These are phyloP conservation scores for Diglossa cyanea DNA, from an alignment of 2,797 vertebrate species.

Conservation along the genomic window DNA sequence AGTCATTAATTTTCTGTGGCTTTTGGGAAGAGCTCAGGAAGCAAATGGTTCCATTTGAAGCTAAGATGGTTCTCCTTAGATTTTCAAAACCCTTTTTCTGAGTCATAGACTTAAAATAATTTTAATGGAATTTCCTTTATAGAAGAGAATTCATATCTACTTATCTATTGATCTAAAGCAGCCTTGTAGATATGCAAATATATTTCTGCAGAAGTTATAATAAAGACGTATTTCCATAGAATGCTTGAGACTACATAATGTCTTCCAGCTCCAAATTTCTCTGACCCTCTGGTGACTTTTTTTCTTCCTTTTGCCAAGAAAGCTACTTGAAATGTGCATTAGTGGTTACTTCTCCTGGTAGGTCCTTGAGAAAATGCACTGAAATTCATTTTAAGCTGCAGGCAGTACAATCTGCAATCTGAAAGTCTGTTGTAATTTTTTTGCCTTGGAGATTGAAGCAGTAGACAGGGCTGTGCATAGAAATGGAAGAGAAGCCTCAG, in stretches of 20 bases:
- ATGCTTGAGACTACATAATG: background rate
- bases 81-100: background rate
- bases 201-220: background rate
- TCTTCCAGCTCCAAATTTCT: background rate
- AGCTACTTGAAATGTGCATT: background rate
- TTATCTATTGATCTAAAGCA: background rate
- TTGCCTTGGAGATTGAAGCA: background rate
- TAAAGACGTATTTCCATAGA: background rate
- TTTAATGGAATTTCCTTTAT: background rate
- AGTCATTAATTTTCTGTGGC: background rate
- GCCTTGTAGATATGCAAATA: conserved; percentile 11
- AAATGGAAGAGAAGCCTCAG: background rate
- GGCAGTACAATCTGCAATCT: background rate
- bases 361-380: background rate
- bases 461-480: background rate
- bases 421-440: background rate
- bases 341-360: background rate
- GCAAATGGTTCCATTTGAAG: background rate
- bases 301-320: background rate
- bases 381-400: background rate
- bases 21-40: background rate
- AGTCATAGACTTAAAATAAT: background rate
- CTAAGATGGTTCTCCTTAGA: background rate
- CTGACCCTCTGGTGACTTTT: background rate
- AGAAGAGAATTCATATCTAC: background rate